phyloP scores from a whole-genome alignment of 1,140 invertebrate species.

The Panagrolaimus sp. region DNA sequence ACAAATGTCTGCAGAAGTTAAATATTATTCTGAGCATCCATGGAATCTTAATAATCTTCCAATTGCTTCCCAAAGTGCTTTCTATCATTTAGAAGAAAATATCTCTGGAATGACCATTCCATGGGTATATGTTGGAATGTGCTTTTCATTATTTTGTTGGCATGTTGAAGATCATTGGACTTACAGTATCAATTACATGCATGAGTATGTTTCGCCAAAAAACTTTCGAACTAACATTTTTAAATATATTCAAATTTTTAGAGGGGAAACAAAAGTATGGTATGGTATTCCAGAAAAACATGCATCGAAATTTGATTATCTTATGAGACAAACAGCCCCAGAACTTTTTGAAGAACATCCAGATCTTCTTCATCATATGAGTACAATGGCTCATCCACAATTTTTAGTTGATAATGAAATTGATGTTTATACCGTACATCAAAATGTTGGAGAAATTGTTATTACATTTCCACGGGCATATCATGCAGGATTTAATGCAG shows the following conservation, averaged over 20 bases:
- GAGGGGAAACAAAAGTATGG: conserved; percentile 75
- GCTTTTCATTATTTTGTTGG: conserved; percentile 69
- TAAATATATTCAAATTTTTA: conserved; percentile 42
- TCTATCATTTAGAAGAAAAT: conserved; percentile 91
- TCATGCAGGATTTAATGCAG: conserved; percentile 98
- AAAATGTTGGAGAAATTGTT: conserved; percentile 96
- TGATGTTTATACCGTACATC: conserved; percentile 66
- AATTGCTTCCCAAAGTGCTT: conserved; percentile 79
- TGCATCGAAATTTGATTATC: conserved; percentile 86
- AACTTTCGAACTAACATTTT: no score
- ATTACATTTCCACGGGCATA: conserved; percentile 97
- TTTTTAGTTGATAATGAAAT: conserved; percentile 42
- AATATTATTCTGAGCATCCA: conserved; percentile 77
- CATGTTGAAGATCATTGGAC: conserved; percentile 99
- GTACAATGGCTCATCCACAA: conserved; percentile 66
- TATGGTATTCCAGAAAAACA: conserved; percentile 89
- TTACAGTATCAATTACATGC: conserved; percentile 97
- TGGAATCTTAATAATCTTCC: conserved; percentile 99
- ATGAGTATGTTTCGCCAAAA: conserved; percentile 72
- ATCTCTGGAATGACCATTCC: conserved; percentile 90
- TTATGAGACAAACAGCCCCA: conserved; percentile 87
- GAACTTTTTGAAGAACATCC: conserved; percentile 90
- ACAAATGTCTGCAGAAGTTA: conserved; percentile 23
- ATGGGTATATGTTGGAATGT: conserved; percentile 99
- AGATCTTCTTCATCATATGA: conserved; percentile 91